Evolutionary conservation across 1,140 invertebrate genomes (phyloP).

Genomic region (Dreissena polymorpha): DNA sequence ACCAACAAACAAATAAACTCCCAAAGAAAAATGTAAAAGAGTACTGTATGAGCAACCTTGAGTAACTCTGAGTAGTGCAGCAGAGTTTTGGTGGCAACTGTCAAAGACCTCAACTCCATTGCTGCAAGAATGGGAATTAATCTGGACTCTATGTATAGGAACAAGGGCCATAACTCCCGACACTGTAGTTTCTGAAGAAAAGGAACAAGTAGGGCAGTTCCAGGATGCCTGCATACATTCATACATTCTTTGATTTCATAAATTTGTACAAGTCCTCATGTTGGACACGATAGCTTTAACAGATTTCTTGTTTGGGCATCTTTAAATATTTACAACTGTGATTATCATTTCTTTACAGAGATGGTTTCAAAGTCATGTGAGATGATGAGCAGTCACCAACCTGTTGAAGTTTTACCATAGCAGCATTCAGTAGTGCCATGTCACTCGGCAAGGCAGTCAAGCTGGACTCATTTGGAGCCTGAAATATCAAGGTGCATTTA

Average conservation of each 20-base stretch:
- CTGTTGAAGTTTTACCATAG: slow-evolving; percentile 61
- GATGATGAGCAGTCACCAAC: too few species aligned
- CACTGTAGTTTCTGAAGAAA: slow-evolving; percentile 54
- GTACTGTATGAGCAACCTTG: slow-evolving; percentile 58
- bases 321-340: too few species aligned
- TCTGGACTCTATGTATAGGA: slow-evolving; percentile 80
- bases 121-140: slow-evolving; percentile 81
- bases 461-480: slow-evolving; percentile 6
- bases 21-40: too few species aligned
- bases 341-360: too few species aligned
- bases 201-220: too few species aligned
- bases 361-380: too few species aligned
- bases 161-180: slow-evolving; percentile 79
- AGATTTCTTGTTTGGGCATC: too few species aligned
- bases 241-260: too few species aligned
- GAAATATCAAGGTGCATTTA: slow-evolving; percentile 18
- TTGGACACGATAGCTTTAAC: too few species aligned
- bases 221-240: too few species aligned
- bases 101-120: slow-evolving; percentile 80
- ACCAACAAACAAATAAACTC: too few species aligned
- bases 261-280: too few species aligned
- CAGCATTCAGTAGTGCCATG: slow-evolving; percentile 45
- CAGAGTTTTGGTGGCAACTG: slow-evolving; percentile 79
- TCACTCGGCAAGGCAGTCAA: slow-evolving; percentile 39
- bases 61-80: slow-evolving; percentile 78